Evolutionary conservation across 2,797 vertebrate genomes (phyloP).

Genomic region (Spheniscus humboldti): DNA sequence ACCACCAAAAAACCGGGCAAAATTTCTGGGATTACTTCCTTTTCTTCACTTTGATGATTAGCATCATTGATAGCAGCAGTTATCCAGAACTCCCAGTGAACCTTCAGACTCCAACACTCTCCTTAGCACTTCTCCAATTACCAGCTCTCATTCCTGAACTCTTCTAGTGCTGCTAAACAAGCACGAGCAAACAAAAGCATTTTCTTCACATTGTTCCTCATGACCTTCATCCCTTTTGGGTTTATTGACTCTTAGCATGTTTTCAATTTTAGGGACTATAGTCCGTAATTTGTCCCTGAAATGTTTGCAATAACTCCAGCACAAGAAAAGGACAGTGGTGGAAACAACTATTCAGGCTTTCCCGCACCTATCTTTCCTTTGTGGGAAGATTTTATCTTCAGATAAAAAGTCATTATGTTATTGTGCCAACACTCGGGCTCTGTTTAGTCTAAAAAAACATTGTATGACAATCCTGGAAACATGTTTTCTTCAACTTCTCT

Average conservation of each 20-base stretch:
- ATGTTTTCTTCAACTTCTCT: neutral
- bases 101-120: neutral
- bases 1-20: accelerated
- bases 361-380: neutral
- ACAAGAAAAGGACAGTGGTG: neutral
- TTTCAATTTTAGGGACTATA: neutral
- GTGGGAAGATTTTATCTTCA: neutral
- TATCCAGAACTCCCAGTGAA: neutral
- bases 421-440: neutral
- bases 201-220: neutral
- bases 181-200: neutral
- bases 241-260: neutral
- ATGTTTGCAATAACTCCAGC: neutral
- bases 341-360: neutral
- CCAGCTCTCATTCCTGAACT: neutral
- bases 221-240: neutral
- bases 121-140: neutral
- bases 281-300: neutral
- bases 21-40: neutral
- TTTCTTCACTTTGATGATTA: neutral
- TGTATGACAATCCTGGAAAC: neutral
- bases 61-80: neutral
- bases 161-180: neutral
- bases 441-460: neutral
- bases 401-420: neutral